Percentiles rank a stretch among this genome's conserved stretches.
Conservation (phyloP, 2,797 vertebrate genomes). For the Enteromius radiatus region DNA sequence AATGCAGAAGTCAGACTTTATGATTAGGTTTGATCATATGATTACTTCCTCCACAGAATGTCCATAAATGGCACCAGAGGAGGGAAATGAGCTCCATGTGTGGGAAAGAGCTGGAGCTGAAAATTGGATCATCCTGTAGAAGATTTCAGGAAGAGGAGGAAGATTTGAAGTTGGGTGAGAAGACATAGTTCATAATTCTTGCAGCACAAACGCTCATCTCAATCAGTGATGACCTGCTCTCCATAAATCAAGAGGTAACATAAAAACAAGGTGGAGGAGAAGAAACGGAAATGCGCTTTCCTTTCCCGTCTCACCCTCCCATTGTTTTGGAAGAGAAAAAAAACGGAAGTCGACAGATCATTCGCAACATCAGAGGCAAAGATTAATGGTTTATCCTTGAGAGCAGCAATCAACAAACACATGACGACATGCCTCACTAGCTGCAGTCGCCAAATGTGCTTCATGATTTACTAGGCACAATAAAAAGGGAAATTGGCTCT, state of each 20-base stretch:
- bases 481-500: constrained; percentile 40
- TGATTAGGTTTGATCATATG: not conserved
- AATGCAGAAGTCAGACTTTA: not conserved
- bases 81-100: constrained; percentile 20
- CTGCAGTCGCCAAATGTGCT: constrained; percentile 31
- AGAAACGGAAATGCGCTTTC: not conserved
- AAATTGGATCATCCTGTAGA: constrained; percentile 28
- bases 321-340: constrained; percentile 20
- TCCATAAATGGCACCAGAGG: constrained; percentile 10
- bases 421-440: constrained; percentile 32
- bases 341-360: constrained; percentile 28
- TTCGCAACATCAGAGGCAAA: constrained; percentile 33
- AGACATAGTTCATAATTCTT: constrained; percentile 26
- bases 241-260: constrained; percentile 20
- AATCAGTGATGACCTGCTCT: constrained; percentile 15
- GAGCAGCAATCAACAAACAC: constrained; percentile 51
- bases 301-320: not conserved
- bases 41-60: not conserved
- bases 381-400: constrained; percentile 51
- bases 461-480: constrained; percentile 46
- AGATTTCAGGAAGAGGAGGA: constrained; percentile 8
- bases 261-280: constrained; percentile 22
- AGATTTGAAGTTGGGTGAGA: constrained; percentile 3
- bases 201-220: constrained; percentile 24
- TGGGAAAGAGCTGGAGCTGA: constrained; percentile 29